Conservation (phyloP, 1,140 invertebrate species). For the Pachypsylla venusta region DNA sequence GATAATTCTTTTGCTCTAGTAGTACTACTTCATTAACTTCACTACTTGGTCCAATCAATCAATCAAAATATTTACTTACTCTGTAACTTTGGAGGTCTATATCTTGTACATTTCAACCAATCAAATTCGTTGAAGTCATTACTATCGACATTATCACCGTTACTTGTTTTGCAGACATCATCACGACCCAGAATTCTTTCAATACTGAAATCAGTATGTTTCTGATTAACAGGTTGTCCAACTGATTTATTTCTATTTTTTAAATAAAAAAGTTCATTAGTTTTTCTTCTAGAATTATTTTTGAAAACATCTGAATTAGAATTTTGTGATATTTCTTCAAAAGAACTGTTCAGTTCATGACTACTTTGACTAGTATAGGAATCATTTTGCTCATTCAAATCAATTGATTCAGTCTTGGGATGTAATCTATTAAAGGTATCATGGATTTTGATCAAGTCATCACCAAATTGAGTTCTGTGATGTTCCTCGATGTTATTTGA, state of each 20-base stretch:
- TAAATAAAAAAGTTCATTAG: not conserved
- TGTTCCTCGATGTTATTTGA: too few species aligned
- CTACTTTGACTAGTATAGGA: not conserved
- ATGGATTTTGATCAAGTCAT: not conserved
- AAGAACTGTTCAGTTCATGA: not conserved
- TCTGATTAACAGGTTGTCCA: not conserved
- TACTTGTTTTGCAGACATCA: not conserved
- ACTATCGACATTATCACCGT: not conserved
- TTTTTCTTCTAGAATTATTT: not conserved
- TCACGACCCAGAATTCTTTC: not conserved
- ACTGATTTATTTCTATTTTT: not conserved
- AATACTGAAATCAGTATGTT: constrained; percentile 1
- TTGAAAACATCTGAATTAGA: not conserved
- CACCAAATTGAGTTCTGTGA: not conserved
- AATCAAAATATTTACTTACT: constrained; percentile 4
- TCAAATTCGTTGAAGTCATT: not conserved
- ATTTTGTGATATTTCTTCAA: too few species aligned
- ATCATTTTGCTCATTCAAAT: not conserved
- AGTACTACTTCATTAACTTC: too few species aligned
- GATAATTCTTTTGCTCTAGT: too few species aligned
- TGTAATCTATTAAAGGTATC: not conserved
- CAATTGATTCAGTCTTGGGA: not conserved
- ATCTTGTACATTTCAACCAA: not conserved
- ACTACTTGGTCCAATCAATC: too few species aligned
- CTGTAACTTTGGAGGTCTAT: not conserved